Conservation (phyloP, 2,797 vertebrate genomes). For the Odontamblyopus rebecca region DNA sequence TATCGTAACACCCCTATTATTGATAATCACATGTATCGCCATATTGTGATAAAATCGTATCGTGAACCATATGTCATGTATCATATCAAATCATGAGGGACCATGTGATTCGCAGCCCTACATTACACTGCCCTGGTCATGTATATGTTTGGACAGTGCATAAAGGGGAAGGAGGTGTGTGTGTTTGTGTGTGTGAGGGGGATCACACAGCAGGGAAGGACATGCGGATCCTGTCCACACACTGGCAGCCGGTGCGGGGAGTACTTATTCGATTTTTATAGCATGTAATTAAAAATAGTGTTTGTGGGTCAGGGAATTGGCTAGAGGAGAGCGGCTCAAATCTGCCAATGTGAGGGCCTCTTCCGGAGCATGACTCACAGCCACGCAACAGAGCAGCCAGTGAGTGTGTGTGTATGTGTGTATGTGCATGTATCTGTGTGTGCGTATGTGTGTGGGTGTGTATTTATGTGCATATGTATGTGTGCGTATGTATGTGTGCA, state of each 20-base stretch:
- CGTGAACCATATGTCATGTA: no score
- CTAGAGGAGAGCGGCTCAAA: background rate
- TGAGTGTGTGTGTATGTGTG: background rate
- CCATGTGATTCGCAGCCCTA: no score
- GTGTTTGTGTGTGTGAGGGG: background rate
- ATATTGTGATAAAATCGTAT: no score
- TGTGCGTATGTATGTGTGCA: no score
- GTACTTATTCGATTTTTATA: background rate
- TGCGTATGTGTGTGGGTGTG: no score
- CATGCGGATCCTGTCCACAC: background rate
- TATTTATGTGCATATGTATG: no score
- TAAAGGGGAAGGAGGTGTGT: no score
- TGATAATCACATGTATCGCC: no score
- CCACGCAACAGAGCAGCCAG: background rate
- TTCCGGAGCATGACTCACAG: background rate
- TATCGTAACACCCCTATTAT: no score
- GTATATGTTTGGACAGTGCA: no score
- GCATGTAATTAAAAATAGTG: conserved; percentile 6
- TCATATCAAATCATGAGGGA: no score
- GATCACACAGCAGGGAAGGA: background rate
- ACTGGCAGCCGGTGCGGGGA: background rate
- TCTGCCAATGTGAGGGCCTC: background rate
- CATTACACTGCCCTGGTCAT: no score
- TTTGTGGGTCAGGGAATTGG: conserved; percentile 6
- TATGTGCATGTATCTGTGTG: background rate